Evolutionary conservation across 2,113 vertebrate genomes (phyloP), one percentile per base, ranked within the genome.

Genomic region (Hucho hucho): DNA sequence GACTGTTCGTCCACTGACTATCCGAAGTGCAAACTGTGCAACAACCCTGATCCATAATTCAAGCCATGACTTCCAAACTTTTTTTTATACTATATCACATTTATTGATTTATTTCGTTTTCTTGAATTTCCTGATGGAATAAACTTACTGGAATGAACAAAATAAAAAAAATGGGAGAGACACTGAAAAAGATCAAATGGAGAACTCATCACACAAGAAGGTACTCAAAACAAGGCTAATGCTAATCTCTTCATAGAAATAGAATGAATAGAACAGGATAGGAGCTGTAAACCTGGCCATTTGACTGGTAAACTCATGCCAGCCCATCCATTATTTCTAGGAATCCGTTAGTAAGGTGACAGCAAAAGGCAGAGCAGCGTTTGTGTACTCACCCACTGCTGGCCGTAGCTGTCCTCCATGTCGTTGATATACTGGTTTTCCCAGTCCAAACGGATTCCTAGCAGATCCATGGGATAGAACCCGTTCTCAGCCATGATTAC

Each of bases 401-500:
- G 97, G 0, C 96, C 96, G 0, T 96, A 98, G 84, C 90, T 93
- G 87, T 93, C 91, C 79, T 94, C 95, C 84, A 98, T 88, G 82
- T 98, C 97, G 0, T 97, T 98, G 12, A 92, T 75, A 0, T 87
- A 90, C 32, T 94, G 95, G 89, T 98, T 93, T 0, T 98, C 97
- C 97, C 97, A 98, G 12, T 72, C 46, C 7, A 97, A 85, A 68
- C 97, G 90, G 78, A 98, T 92, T 0, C 95, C 95, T 61, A 98
- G 68, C 46, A 98, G 87, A 32, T 92, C 94, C 1, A 89, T 72
- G 0, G 97, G 97, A 32, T 97, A 87, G 92, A 98, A 98, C 0
- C 97, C 97, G 0, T 98, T 98, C 88, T 98, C 97, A 12, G 96
- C 96, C 91, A 98, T 91, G 87, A 98, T 97, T 75, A 98, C 97